These are phyloP conservation scores for Hydractinia symbiolongicarpus DNA, from an alignment of 30 jellyfish, hydroid and myxozoan species.

Conservation along the genomic window DNA sequence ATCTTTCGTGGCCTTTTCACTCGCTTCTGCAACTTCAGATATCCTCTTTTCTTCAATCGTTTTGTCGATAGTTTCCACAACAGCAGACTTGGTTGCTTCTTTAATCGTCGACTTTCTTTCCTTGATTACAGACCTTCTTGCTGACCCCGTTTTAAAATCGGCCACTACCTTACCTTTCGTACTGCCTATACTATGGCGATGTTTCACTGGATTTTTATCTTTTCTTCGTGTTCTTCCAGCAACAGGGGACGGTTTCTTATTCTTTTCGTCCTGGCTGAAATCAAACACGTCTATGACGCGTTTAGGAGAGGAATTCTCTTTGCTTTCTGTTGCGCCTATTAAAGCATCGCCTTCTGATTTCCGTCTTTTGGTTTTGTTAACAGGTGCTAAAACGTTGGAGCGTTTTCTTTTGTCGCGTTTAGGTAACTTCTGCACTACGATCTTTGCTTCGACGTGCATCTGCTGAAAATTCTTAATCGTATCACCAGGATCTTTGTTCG, in stretches of 20 bases:
- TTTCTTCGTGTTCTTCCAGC: slow-evolving; percentile 4
- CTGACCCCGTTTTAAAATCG: background rate
- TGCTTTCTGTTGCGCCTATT: background rate
- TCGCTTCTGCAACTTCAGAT: background rate
- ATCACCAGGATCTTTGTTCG: too few species aligned
- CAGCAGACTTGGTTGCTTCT: too few species aligned
- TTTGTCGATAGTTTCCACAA: too few species aligned
- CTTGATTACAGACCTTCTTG: too few species aligned
- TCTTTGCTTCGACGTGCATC: background rate
- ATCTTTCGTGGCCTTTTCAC: background rate
- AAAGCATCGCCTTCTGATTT: slow-evolving; percentile 3
- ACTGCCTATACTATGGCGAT: background rate
- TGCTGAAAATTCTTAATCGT: background rate
- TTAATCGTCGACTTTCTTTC: too few species aligned
- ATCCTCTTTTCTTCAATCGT: too few species aligned
- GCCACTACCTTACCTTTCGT: background rate
- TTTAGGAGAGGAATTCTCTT: background rate
- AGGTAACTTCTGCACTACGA: background rate
- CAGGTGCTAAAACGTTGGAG: background rate
- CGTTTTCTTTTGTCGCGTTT: background rate
- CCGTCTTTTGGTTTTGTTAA: background rate
- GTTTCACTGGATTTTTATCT: background rate
- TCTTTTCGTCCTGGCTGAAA: slow-evolving; percentile 17
- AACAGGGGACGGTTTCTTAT: background rate
- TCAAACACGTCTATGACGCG: slow-evolving; percentile 5